These are phyloP conservation scores for Leptopilina boulardi DNA, from an alignment of 1,140 invertebrate genomes.

Conservation along the genomic window DNA sequence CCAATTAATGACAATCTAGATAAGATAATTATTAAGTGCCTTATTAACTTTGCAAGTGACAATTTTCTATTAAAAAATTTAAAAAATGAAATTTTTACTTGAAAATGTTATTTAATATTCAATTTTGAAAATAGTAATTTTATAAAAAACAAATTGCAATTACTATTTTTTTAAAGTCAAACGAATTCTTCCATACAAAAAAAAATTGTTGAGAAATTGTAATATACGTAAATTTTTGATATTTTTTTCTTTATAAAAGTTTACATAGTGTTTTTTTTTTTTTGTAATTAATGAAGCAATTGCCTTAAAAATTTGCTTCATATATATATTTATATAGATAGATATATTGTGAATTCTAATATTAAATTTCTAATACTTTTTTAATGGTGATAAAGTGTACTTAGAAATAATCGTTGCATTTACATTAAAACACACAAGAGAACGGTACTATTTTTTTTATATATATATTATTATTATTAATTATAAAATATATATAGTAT, in stretches of 20 bases:
- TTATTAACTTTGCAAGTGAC: not conserved
- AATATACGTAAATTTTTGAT: conserved; percentile 23
- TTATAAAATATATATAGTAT: conserved; percentile 4
- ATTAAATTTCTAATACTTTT: conserved; percentile 5
- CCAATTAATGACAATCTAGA: not conserved
- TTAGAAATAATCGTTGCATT: conserved; percentile 30
- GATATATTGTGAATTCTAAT: not conserved
- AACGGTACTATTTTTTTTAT: conserved; percentile 21
- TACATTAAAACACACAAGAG: not conserved
- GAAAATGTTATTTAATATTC: no score
- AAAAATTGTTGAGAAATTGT: not conserved
- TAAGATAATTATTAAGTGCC: conserved; percentile 30
- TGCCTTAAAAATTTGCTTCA: conserved; percentile 29
- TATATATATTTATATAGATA: no score
- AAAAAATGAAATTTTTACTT: not conserved
- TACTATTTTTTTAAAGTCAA: not conserved
- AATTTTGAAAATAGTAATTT: no score
- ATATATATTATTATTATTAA: not conserved
- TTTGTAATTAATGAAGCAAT: not conserved
- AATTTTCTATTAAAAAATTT: not conserved
- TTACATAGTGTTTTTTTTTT: not conserved
- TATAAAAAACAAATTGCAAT: no score
- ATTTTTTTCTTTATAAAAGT: conserved; percentile 10
- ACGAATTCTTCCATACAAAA: not conserved
- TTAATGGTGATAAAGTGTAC: conserved; percentile 24